A percentile compares a stretch with the other conserved stretches of the same genome.
phyloP scores from a whole-genome alignment of 2,888 invertebrate species.

The Eumerus sabulonum region DNA sequence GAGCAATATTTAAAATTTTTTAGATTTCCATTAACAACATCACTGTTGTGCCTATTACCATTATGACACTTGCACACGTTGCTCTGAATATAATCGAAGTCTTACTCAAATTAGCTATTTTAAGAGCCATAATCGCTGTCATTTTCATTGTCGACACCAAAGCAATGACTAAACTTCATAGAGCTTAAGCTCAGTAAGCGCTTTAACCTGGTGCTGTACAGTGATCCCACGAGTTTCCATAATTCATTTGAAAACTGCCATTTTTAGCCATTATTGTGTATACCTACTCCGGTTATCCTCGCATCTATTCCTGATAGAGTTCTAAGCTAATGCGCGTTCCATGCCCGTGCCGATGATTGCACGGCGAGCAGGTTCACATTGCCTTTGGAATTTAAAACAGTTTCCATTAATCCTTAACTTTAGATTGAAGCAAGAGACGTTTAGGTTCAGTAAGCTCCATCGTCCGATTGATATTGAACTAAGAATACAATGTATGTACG shows the following conservation, averaged over 20 bases:
- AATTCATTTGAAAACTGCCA: conserved; percentile 43
- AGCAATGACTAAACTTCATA: neutral
- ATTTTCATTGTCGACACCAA: neutral
- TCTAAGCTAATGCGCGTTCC: conserved; percentile 12
- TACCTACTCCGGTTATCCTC: conserved; percentile 18
- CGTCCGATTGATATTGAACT: conserved; percentile 39
- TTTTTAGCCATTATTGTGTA: conserved; percentile 31
- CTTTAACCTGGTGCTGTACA: conserved; percentile 14
- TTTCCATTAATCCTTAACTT: conserved; percentile 12
- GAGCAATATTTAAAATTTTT: conserved; percentile 21
- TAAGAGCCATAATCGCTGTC: conserved; percentile 26
- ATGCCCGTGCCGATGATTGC: conserved; percentile 29
- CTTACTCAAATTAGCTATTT: conserved; percentile 22
- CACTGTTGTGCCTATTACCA: conserved; percentile 11
- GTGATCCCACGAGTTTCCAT: conserved; percentile 36
- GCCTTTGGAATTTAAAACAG: conserved; percentile 40
- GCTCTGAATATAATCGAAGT: conserved; percentile 13
- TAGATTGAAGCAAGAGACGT: neutral
- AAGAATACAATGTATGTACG: neutral
- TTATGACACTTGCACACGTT: conserved; percentile 17
- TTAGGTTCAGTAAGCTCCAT: neutral
- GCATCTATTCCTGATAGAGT: neutral
- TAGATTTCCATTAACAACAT: conserved; percentile 1
- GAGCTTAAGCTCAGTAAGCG: neutral
- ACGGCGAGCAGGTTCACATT: conserved; percentile 10